A percentile compares a stretch with the other conserved stretches of the same genome.
Evolutionary conservation across 2,888 invertebrate genomes (phyloP).

Genomic region (Cephus nigrinus): DNA sequence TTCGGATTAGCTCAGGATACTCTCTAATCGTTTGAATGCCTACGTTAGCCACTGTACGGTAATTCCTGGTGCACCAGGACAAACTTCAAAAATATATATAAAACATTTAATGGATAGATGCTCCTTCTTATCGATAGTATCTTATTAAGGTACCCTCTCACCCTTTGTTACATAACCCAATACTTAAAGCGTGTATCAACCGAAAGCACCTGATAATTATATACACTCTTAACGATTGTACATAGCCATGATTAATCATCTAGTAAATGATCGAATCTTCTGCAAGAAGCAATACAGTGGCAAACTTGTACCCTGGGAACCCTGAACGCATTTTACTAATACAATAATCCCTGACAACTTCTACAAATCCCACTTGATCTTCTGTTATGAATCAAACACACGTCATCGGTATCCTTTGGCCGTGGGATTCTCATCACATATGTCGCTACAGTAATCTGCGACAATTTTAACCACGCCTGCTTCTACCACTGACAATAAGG

Average conservation of each 20-base stretch:
- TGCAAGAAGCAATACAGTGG: background rate
- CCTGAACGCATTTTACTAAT: background rate
- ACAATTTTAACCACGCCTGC: background rate
- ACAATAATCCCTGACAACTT: slow-evolving; percentile 32
- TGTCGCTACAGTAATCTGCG: background rate
- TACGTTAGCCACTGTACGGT: background rate
- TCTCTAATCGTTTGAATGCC: background rate
- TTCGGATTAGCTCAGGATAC: background rate
- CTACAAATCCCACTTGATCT: slow-evolving; percentile 58
- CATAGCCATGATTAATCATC: background rate
- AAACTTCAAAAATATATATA: background rate
- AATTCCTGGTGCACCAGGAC: background rate
- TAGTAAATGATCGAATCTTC: background rate
- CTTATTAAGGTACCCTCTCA: background rate
- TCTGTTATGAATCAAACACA: slow-evolving; percentile 58
- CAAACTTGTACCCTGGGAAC: background rate
- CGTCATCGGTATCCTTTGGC: slow-evolving; percentile 14
- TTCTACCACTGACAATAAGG: background rate
- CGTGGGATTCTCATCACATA: slow-evolving; percentile 27
- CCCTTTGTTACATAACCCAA: background rate
- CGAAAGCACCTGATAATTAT: background rate
- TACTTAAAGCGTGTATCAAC: background rate
- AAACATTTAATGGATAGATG: background rate
- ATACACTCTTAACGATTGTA: background rate
- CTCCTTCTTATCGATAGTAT: background rate